Percentiles rank a stretch among this genome's conserved stretches.
These are phyloP conservation scores for Drosophila ercepeae DNA, from an alignment of 1,140 invertebrate species.

Conservation along the genomic window DNA sequence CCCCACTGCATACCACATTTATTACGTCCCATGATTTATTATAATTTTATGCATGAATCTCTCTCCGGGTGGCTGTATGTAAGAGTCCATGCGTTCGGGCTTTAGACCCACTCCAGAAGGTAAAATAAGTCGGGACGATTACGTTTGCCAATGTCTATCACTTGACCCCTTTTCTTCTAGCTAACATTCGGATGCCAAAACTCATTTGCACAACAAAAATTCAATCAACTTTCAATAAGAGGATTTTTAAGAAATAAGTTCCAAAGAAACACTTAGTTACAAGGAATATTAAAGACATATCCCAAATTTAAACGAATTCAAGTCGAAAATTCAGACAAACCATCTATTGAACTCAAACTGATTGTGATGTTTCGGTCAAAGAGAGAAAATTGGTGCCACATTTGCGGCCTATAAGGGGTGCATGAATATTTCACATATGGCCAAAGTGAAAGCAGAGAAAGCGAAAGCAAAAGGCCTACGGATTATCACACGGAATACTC, in stretches of 20 bases:
- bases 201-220: not conserved
- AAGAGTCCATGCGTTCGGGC: constrained; percentile 23
- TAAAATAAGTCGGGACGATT: constrained; percentile 56
- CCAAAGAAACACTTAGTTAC: no score
- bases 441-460: constrained; percentile 63
- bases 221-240: constrained; percentile 10
- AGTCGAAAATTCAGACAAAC: not conserved
- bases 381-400: constrained; percentile 3
- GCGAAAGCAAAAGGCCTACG: constrained; percentile 58
- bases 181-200: not conserved
- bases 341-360: not conserved
- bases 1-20: constrained; percentile 65
- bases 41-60: constrained; percentile 81
- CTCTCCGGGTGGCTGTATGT: constrained; percentile 1
- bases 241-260: not conserved
- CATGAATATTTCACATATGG: constrained; percentile 70
- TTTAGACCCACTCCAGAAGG: constrained; percentile 47
- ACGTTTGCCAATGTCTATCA: constrained; percentile 12
- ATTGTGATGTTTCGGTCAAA: constrained; percentile 1
- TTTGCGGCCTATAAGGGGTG: constrained; percentile 9
- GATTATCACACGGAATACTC: constrained; percentile 71
- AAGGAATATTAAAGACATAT: not conserved
- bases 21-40: constrained; percentile 77
- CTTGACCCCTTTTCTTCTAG: constrained; percentile 13
- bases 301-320: not conserved